A percentile compares a stretch with the other conserved stretches of the same genome.
Conservation (phyloP, 2,888 invertebrate species). For the Pyrrhosoma nymphula region DNA sequence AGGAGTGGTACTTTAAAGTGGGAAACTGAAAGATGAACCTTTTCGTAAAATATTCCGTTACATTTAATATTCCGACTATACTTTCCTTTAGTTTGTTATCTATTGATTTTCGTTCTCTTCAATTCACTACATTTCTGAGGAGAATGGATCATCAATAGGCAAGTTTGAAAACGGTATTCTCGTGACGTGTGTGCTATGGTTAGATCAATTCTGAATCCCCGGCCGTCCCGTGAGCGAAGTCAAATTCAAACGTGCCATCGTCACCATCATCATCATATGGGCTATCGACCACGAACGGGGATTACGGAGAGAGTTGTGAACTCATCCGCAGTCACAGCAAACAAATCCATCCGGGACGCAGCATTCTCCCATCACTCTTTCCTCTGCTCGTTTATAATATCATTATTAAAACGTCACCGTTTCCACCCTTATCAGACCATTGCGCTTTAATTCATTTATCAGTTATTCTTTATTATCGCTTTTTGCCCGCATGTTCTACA, state of each 20-base stretch:
- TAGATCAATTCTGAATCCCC: no score
- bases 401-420: conserved; percentile 3
- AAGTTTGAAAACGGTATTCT: no score
- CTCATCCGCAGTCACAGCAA: background rate
- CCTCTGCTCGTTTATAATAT: background rate
- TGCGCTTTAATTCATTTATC: background rate
- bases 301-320: background rate
- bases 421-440: background rate
- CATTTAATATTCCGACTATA: no score
- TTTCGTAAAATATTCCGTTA: no score
- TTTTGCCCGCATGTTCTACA: background rate
- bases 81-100: no score
- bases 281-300: background rate
- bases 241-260: background rate
- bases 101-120: no score
- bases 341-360: background rate
- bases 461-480: background rate
- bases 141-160: no score
- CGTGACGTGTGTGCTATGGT: no score
- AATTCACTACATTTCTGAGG: no score
- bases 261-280: background rate
- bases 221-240: background rate
- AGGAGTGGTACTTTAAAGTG: no score
- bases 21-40: no score
- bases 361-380: background rate